phyloP scores from a whole-genome alignment of 1,140 invertebrate genomes.

The Drosophila miranda region DNA sequence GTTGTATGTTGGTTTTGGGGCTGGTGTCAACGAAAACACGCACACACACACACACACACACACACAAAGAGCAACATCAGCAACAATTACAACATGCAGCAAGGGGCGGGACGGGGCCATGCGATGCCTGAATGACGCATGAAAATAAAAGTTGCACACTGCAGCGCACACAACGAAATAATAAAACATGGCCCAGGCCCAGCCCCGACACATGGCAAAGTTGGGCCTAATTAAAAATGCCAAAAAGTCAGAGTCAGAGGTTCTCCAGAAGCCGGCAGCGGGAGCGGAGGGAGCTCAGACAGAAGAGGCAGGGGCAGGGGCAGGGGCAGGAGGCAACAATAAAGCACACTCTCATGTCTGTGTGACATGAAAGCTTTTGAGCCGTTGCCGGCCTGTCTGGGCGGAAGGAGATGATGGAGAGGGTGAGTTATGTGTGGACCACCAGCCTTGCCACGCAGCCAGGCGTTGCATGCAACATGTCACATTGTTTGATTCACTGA shows the following conservation, averaged over 20 bases:
- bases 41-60: slow-evolving; percentile 2
- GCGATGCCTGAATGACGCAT: slow-evolving; percentile 63
- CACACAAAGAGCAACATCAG: slow-evolving; percentile 6
- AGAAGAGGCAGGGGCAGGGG: slow-evolving; percentile 3
- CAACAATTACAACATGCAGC: slow-evolving; percentile 15
- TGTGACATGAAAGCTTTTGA: slow-evolving; percentile 52
- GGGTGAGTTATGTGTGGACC: slow-evolving; percentile 6
- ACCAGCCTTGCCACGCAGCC: slow-evolving; percentile 35
- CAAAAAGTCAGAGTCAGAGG: slow-evolving; percentile 68
- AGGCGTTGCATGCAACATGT: slow-evolving; percentile 75
- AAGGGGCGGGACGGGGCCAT: slow-evolving; percentile 1
- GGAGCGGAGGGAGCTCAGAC: slow-evolving; percentile 37
- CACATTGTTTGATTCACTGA: slow-evolving; percentile 74
- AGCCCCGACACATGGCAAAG: slow-evolving; percentile 35
- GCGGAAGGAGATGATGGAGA: slow-evolving; percentile 35
- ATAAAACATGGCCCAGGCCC: slow-evolving; percentile 42
- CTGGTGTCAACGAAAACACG: slow-evolving; percentile 25
- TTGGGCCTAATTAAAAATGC: slow-evolving; percentile 77
- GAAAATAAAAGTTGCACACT: slow-evolving; percentile 59
- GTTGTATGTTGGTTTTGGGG: no score
- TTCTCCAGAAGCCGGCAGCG: slow-evolving; percentile 4
- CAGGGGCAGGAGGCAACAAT: slow-evolving; percentile 30
- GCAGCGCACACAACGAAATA: slow-evolving; percentile 33
- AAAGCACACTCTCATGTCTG: slow-evolving; percentile 34
- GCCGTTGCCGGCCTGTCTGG: slow-evolving; percentile 12